Evolutionary conservation across 2,797 vertebrate species (phyloP).

Genomic region (Melanotaenia parkinsoni): DNA sequence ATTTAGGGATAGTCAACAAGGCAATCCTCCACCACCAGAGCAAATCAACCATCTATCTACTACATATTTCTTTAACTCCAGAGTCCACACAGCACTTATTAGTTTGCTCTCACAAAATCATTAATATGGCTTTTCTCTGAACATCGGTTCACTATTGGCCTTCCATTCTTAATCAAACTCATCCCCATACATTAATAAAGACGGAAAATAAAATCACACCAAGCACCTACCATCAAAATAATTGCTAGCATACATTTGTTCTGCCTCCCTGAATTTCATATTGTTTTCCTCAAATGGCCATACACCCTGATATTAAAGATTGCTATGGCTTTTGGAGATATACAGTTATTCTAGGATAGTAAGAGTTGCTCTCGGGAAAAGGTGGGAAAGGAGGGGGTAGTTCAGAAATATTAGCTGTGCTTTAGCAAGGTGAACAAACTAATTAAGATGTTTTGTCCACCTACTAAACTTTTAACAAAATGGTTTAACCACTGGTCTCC

Average conservation of each 20-base stretch:
- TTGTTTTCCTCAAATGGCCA: constrained; percentile 70
- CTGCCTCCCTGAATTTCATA: constrained; percentile 72
- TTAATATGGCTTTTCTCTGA: constrained; percentile 64
- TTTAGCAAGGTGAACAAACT: constrained; percentile 56
- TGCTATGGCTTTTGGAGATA: constrained; percentile 45
- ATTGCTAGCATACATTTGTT: constrained; percentile 77
- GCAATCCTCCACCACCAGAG: constrained; percentile 26
- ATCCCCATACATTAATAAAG: constrained; percentile 68
- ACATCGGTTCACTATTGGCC: constrained; percentile 70
- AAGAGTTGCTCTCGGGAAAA: constrained; percentile 43
- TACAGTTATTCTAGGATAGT: constrained; percentile 34
- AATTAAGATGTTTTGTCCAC: constrained; percentile 72
- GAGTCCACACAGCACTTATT: constrained; percentile 56
- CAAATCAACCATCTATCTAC: constrained; percentile 44
- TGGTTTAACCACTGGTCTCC: constrained; percentile 63
- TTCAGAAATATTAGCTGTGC: constrained; percentile 34
- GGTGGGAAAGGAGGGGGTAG: constrained; percentile 19
- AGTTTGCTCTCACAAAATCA: constrained; percentile 64
- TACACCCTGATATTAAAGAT: constrained; percentile 45
- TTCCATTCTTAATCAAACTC: constrained; percentile 77
- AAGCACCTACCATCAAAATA: constrained; percentile 71
- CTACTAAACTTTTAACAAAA: constrained; percentile 70
- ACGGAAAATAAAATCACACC: constrained; percentile 49
- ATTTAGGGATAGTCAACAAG: constrained; percentile 26
- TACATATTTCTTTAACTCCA: constrained; percentile 67